Base-by-base conservation (phyloP, 1,140 invertebrate species). In the Spodoptera frugiperda region DNA sequence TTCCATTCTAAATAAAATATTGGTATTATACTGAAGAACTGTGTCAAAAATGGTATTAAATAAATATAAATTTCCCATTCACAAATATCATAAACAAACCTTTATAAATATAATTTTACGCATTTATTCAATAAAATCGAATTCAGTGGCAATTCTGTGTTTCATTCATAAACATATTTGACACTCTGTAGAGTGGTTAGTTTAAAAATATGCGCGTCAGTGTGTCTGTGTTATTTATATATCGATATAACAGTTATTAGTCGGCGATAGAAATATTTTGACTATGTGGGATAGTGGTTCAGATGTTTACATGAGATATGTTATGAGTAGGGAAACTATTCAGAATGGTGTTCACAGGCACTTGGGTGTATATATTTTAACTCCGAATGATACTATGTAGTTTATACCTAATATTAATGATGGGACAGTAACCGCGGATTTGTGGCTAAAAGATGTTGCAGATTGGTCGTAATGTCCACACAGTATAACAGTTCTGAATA, bases 81-180 rank as follows among this genome's bases (percentile, higher is more conserved):
- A 67, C 25, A 48, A 33, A 68, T 33, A 53, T 33, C 21, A 53
- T 68, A 51, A 30, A 51, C 49, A 17, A 68, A 33, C 65, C 5
- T 25, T 33, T n/a, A 68, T 51, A 3, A 53, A 53, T 68, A 17
- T 53, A n/a, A 53, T 53, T 6, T 53, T 68, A 53, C 65, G 8
- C 61, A 65, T 65, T 39, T 61, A 25, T n/a, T 33, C 48, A 68
- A 53, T 68, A 68, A 68, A 68, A n/a, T 30, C 1, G 25, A 46
- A 67, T 49, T 67, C 63, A 49, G 63, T 67, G 19, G 48, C 65
- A 33, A 30, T 53, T 53, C 51, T 33, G 10, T n/a, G 48, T 53
- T 15, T 33, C 65, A 68, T 68, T 68, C 33, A 68, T 68, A 68
- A 25, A 53, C 53, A 53, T 53, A 68, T 53, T 68, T 68, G 48